Evolutionary conservation across 2,888 invertebrate species (phyloP).

Genomic region (Callimorpha dominula): DNA sequence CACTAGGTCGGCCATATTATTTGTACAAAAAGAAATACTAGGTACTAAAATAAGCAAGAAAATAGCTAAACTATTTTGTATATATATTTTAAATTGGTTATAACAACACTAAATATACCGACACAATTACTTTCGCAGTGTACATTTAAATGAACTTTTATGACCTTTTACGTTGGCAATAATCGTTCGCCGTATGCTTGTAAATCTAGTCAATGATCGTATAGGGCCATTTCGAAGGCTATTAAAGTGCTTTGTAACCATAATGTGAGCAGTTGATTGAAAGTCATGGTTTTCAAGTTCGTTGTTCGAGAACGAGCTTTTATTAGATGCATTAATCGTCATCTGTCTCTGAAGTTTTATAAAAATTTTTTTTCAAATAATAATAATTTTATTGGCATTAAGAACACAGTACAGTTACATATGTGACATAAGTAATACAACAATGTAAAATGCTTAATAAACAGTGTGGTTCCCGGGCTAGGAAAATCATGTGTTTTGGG

Average conservation of each 20-base stretch:
- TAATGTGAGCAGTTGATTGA: conserved; percentile 47
- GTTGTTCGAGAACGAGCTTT: conserved; percentile 10
- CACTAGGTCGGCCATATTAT: neutral
- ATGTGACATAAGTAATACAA: too few species aligned
- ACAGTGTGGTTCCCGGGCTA: too few species aligned
- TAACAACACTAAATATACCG: conserved; percentile 22
- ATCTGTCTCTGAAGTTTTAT: conserved; percentile 31
- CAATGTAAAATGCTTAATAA: too few species aligned
- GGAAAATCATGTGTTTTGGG: too few species aligned
- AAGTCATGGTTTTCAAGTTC: conserved; percentile 33
- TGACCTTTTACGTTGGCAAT: conserved; percentile 51
- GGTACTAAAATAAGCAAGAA: neutral
- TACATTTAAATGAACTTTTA: conserved; percentile 55
- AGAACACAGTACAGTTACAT: too few species aligned
- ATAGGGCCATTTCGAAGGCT: conserved; percentile 48
- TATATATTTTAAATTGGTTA: neutral
- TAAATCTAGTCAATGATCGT: conserved; percentile 57
- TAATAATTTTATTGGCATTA: too few species aligned
- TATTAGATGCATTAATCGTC: conserved; percentile 17
- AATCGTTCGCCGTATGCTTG: conserved; percentile 50
- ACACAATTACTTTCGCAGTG: conserved; percentile 37
- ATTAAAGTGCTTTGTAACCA: conserved; percentile 51
- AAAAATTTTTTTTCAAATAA: too few species aligned
- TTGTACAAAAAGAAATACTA: neutral
- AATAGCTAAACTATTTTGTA: neutral